Evolutionary conservation across 2,113 vertebrate genomes (phyloP).

Genomic region (Ceratotherium simum): DNA sequence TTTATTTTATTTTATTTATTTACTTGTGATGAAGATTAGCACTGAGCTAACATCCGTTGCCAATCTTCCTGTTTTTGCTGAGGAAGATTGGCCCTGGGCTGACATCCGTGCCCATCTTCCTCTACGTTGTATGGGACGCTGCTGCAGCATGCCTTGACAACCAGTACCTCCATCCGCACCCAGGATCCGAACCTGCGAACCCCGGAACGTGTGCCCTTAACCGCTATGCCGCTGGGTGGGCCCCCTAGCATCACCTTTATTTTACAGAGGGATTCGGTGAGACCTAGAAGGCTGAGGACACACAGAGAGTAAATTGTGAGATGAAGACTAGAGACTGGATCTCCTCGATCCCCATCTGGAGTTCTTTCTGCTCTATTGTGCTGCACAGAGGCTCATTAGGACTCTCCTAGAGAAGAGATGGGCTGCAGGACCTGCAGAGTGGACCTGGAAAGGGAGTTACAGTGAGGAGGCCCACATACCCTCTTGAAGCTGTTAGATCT

Average conservation of each 20-base stretch:
- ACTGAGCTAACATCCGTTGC: no score
- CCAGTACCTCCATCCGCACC: no score
- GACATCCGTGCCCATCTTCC: no score
- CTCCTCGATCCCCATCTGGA: rapidly evolving
- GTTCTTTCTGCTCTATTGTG: neutral
- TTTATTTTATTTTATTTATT: neutral
- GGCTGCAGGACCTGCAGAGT: neutral
- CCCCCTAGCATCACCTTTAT: neutral
- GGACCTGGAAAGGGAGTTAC: neutral
- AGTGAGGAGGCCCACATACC: neutral
- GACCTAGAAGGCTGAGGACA: neutral
- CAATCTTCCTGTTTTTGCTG: no score
- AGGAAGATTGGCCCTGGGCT: no score
- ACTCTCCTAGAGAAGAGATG: neutral
- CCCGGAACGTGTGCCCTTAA: no score
- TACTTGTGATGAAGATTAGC: no score
- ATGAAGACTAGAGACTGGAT: neutral
- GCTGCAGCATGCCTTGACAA: no score
- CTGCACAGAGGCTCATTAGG: neutral
- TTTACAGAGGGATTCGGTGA: neutral
- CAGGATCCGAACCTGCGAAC: no score
- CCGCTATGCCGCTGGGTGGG: no score
- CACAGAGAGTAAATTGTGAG: neutral
- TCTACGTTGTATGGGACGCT: no score
- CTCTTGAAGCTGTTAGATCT: neutral